phyloP scores from a whole-genome alignment of 2,888 invertebrate genomes.

The Protophormia terraenovae region DNA sequence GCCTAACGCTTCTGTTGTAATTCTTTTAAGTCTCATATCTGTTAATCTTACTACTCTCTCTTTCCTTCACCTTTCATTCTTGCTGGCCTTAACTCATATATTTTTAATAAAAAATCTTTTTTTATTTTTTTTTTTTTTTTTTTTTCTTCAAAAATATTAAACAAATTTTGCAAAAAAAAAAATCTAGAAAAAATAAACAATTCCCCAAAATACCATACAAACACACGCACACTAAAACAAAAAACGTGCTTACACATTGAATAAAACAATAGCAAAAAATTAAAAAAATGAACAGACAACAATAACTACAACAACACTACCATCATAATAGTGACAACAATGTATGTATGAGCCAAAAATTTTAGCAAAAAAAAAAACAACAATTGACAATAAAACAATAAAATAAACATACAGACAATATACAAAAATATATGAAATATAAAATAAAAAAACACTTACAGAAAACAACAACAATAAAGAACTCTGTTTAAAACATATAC shows the following conservation, averaged over 20 bases:
- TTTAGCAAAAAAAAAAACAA: neutral
- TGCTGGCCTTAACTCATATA: too few species aligned
- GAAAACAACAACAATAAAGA: constrained; percentile 11
- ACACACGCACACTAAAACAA: neutral
- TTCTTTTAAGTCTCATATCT: too few species aligned
- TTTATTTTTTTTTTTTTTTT: too few species aligned
- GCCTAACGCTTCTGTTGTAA: too few species aligned
- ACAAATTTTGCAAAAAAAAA: constrained; percentile 27
- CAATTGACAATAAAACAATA: constrained; percentile 65
- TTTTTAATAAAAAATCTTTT: too few species aligned
- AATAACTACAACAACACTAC: constrained; percentile 39
- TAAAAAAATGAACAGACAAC: neutral
- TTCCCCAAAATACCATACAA: constrained; percentile 8
- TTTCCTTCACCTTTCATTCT: too few species aligned
- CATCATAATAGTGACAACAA: constrained; percentile 50
- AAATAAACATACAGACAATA: constrained; percentile 54
- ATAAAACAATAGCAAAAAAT: constrained; percentile 57
- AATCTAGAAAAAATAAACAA: neutral
- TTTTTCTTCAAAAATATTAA: constrained; percentile 48
- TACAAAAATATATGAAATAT: constrained; percentile 33
- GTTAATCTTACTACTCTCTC: too few species aligned
- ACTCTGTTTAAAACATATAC: constrained; percentile 19
- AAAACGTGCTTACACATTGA: constrained; percentile 40
- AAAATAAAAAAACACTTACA: constrained; percentile 2
- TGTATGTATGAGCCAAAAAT: constrained; percentile 13